These are phyloP conservation scores for Eurystomus glaucurus DNA, from an alignment of 2,797 vertebrate genomes.

Conservation along the genomic window DNA sequence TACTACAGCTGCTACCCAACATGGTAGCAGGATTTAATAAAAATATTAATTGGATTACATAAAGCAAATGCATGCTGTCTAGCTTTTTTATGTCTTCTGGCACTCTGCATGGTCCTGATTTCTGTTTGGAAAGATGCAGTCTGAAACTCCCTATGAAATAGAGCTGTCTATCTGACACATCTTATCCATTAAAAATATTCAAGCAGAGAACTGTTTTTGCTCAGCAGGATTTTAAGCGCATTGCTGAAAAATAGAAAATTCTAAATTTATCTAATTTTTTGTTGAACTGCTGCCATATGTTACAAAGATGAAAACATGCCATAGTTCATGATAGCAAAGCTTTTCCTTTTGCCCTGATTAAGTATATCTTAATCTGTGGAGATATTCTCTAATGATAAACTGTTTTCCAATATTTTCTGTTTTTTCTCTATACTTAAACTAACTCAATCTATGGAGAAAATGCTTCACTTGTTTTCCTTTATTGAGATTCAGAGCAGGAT, in stretches of 20 bases:
- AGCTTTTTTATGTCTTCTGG: background rate
- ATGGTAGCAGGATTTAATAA: background rate
- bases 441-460: background rate
- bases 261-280: background rate
- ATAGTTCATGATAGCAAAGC: background rate
- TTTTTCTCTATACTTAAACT: too few relatives aligned
- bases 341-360: background rate
- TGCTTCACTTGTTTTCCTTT: background rate
- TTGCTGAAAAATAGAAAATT: background rate
- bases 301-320: background rate
- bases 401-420: too few relatives aligned
- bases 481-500: background rate
- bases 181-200: constrained; percentile 11
- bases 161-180: background rate
- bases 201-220: background rate
- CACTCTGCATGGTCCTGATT: background rate
- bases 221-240: background rate
- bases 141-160: constrained; percentile 1
- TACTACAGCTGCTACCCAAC: background rate
- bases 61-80: background rate
- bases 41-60: background rate
- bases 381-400: too few relatives aligned
- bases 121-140: background rate
- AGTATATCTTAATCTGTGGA: background rate
- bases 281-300: background rate